A percentile compares a stretch with the other conserved stretches of the same genome.
phyloP scores from a whole-genome alignment of 2,113 vertebrate species.

The Hippocampus zosterae region DNA sequence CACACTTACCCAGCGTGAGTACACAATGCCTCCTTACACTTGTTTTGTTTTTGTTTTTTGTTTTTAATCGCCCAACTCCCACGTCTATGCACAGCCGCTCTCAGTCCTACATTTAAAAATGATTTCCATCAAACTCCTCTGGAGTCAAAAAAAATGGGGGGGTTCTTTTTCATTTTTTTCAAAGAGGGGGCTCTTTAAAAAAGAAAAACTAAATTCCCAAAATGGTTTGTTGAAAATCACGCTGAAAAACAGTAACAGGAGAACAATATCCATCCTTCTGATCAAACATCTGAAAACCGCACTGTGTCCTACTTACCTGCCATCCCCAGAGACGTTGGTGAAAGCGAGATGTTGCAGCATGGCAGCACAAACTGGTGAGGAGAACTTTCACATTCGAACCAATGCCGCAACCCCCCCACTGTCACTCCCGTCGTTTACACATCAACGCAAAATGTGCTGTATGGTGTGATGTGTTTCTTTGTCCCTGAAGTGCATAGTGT shows the following conservation, averaged over 20 bases:
- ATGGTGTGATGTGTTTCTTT: not conserved
- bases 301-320: conserved; percentile 72
- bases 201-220: not conserved
- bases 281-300: conserved; percentile 48
- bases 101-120: not conserved
- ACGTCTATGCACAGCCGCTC: not conserved
- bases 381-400: conserved; percentile 55
- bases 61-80: not conserved
- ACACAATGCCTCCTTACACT: not conserved
- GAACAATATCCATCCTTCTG: conserved; percentile 21
- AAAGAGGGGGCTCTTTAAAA: conserved; percentile 27
- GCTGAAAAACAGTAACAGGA: not conserved
- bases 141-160: not conserved
- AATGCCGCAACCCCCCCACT: conserved; percentile 12
- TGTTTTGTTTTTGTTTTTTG: no score
- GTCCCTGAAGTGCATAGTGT: not conserved
- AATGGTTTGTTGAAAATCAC: no score
- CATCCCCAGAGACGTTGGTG: conserved; percentile 73
- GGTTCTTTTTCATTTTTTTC: conserved; percentile 1
- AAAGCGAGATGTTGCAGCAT: conserved; percentile 73
- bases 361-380: conserved; percentile 73
- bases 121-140: not conserved
- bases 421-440: conserved; percentile 26
- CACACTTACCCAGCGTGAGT: conserved; percentile 86
- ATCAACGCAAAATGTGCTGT: not conserved